Evolutionary conservation across 1,140 invertebrate genomes (phyloP), one percentile per base, ranked within the genome.

Genomic region (Drosophila sturtevanti): DNA sequence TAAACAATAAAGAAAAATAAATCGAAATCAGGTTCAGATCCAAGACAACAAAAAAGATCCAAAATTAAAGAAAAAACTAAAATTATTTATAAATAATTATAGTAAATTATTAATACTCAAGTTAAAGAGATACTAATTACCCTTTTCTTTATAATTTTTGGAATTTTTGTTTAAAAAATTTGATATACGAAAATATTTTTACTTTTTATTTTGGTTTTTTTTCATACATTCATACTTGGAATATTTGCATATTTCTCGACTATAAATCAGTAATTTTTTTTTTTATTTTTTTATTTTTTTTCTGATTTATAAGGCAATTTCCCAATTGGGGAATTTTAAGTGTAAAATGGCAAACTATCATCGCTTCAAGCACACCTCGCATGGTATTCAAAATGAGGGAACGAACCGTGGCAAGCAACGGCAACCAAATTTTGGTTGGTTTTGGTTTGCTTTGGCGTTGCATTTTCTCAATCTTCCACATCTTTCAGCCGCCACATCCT

Each of bases 331-430:
- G 58, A 68, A 63, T 75, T 68, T 52, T 24, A 55, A 52, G 72
- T 63, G 73, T 38, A 52, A 68, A 62, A 58, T 51, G 71, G 56
- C 52, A 62, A 56, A 67, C 74, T 74, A 72, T 69, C 60, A 77
- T 77, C 72, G 63, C 37, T 60, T 66, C 38, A 62, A 85, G 64
- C 71, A 60, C 82, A 81, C 65, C 77, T 68, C 77, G 73, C 66
- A 59, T 34, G 21, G n/a, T 6, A n/a, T 27, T 10, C 35, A 6
- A 9, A n/a, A n/a, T 12, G 10, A 4, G 12, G 14, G 37, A n/a
- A 14, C 11, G 51, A 54, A 27, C 21, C 24, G 51, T 21, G 7
- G 31, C 63, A 34, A 31, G 56, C n/a, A 51, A 31, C 55, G 10
- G 48, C 41, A 44, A 44, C 14, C 41, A 9, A 44, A 44, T 48